Percentiles rank a stretch among this genome's conserved stretches.
phyloP scores from a whole-genome alignment of 2,797 vertebrate genomes.

The Cirrhinus molitorella region DNA sequence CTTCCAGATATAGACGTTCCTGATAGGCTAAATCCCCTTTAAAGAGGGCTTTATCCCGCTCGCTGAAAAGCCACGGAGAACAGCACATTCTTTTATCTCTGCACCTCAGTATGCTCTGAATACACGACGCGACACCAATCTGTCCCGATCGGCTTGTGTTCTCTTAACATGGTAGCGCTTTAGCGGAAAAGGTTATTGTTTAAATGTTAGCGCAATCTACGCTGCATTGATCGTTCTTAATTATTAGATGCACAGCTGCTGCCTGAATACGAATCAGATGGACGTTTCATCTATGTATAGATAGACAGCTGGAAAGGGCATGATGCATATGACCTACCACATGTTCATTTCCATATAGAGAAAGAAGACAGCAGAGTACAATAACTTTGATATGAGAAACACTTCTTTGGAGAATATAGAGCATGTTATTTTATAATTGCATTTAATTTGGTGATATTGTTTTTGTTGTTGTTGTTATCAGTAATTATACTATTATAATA shows the following conservation, averaged over 20 bases:
- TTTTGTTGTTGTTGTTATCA: neutral
- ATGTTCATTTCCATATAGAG: slow-evolving; percentile 59
- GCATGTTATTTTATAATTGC: neutral
- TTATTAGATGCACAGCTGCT: slow-evolving; percentile 62
- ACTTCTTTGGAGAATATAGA: slow-evolving; percentile 18
- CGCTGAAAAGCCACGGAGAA: slow-evolving; percentile 59
- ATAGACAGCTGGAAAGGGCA: slow-evolving; percentile 65
- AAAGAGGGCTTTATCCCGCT: slow-evolving; percentile 68
- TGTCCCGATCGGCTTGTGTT: slow-evolving; percentile 31
- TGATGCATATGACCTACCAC: slow-evolving; percentile 61
- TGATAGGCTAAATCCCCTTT: slow-evolving; percentile 71
- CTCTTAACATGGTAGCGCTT: neutral
- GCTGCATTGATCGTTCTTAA: slow-evolving; percentile 55
- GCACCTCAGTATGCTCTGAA: slow-evolving; percentile 28
- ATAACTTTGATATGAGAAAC: slow-evolving; percentile 44
- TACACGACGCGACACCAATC: slow-evolving; percentile 13
- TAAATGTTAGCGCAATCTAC: slow-evolving; percentile 51
- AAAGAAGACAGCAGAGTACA: slow-evolving; percentile 42
- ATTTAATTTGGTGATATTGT: neutral
- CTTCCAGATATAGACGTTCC: slow-evolving; percentile 69
- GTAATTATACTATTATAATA: neutral
- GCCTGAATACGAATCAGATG: slow-evolving; percentile 47
- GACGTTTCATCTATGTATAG: slow-evolving; percentile 64
- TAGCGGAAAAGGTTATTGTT: slow-evolving; percentile 7
- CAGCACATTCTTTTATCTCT: slow-evolving; percentile 45